Conservation (phyloP, 2,888 invertebrate genomes). For the Bellardia bayeri region DNA sequence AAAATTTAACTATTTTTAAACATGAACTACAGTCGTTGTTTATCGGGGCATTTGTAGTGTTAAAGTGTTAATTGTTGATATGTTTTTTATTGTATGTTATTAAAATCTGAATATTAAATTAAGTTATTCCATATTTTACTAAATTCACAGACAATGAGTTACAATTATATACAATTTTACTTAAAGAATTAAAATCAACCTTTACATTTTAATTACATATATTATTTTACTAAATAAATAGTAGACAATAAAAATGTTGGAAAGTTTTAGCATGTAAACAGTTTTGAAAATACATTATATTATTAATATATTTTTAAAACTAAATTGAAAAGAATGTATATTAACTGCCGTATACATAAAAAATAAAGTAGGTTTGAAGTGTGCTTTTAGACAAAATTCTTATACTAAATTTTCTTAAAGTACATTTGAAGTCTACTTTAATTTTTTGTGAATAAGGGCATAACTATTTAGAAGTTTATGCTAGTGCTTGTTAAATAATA, state of each 20-base stretch:
- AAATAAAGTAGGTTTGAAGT: too few species aligned
- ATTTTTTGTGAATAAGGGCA: too few species aligned
- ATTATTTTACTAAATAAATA: not conserved
- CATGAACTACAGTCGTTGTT: conserved; percentile 30
- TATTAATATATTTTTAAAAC: too few species aligned
- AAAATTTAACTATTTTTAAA: too few species aligned
- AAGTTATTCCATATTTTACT: not conserved
- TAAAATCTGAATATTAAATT: conserved; percentile 23
- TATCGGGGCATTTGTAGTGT: conserved; percentile 31
- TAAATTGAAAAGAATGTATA: too few species aligned
- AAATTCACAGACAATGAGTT: not conserved
- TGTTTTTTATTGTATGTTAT: not conserved
- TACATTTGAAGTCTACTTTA: too few species aligned
- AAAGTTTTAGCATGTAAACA: not conserved
- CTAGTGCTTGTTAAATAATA: too few species aligned
- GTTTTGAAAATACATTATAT: too few species aligned
- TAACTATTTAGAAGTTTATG: too few species aligned
- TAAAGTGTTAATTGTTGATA: conserved; percentile 56
- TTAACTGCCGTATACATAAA: too few species aligned
- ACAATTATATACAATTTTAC: not conserved
- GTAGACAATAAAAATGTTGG: not conserved
- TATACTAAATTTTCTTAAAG: too few species aligned
- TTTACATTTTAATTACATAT: not conserved
- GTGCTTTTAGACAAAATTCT: too few species aligned
- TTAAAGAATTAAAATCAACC: not conserved